Percentiles rank a stretch among this genome's conserved stretches.
Conservation (phyloP, 1,140 invertebrate genomes). For the Brachionus rubens region DNA sequence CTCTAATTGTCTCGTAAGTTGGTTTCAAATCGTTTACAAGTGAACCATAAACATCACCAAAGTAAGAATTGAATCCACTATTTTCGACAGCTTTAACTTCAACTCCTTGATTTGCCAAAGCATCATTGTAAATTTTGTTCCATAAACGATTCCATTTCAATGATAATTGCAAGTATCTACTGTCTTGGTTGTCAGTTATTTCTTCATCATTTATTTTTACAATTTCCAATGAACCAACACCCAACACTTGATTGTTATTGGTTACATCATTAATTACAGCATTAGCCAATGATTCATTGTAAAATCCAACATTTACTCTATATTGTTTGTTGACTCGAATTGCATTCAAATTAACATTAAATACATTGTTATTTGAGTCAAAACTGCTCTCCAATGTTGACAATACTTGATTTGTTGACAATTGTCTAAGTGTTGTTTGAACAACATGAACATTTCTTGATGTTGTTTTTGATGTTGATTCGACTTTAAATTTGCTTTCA, state of each 20-base stretch:
- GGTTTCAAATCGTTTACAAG: conserved; percentile 1
- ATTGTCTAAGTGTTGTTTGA: background rate
- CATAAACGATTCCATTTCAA: conserved; percentile 41
- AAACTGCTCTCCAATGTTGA: conserved; percentile 1
- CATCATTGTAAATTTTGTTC: conserved; percentile 12
- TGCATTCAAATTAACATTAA: conserved; percentile 5
- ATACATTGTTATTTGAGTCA: conserved; percentile 14
- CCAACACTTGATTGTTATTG: conserved; percentile 15
- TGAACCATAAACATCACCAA: conserved; percentile 19
- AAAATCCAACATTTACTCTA: conserved; percentile 14
- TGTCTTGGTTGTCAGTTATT: background rate
- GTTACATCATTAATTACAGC: background rate
- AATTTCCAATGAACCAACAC: background rate
- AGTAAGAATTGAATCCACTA: conserved; percentile 21
- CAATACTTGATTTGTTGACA: background rate
- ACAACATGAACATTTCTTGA: background rate
- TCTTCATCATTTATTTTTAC: background rate
- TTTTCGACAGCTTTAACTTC: background rate
- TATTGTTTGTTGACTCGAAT: background rate
- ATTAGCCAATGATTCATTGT: conserved; percentile 21
- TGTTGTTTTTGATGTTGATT: background rate
- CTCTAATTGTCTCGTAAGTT: background rate
- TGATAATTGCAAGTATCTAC: background rate
- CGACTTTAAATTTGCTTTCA: background rate
- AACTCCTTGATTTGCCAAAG: background rate